These are phyloP conservation scores for Tachina grossa DNA, from an alignment of 2,888 invertebrate genomes.

Conservation along the genomic window DNA sequence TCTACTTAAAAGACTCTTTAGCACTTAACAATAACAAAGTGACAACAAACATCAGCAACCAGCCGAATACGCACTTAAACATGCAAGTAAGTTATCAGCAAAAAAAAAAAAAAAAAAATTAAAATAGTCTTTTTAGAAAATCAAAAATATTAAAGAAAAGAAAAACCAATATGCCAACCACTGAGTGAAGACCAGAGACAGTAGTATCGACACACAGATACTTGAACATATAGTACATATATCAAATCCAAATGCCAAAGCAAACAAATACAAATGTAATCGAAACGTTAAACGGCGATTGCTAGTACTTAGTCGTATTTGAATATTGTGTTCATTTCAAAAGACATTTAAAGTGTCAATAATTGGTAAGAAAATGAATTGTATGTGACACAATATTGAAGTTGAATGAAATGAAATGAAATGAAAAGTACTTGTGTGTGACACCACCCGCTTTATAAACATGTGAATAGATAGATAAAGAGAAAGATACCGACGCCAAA, in stretches of 20 bases:
- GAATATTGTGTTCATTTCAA: slow-evolving; percentile 21
- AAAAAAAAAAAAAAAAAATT: slow-evolving; percentile 20
- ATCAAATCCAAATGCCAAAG: slow-evolving; percentile 25
- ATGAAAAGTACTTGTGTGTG: slow-evolving; percentile 61
- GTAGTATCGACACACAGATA: slow-evolving; percentile 24
- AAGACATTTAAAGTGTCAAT: slow-evolving; percentile 71
- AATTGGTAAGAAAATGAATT: slow-evolving; percentile 70
- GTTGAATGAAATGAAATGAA: slow-evolving; percentile 55
- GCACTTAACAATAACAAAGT: slow-evolving; percentile 56
- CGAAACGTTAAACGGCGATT: slow-evolving; percentile 40
- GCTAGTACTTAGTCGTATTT: slow-evolving; percentile 27
- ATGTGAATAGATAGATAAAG: slow-evolving; percentile 66
- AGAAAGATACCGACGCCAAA: slow-evolving; percentile 67
- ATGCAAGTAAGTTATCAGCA: slow-evolving; percentile 63
- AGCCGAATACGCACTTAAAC: slow-evolving; percentile 48
- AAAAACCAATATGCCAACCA: slow-evolving; percentile 55
- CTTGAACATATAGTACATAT: slow-evolving; percentile 17
- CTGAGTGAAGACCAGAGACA: slow-evolving; percentile 58
- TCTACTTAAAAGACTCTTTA: slow-evolving; percentile 22
- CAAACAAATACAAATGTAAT: slow-evolving; percentile 43
- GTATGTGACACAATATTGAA: slow-evolving; percentile 69
- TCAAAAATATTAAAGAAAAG: slow-evolving; percentile 38
- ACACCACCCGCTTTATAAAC: slow-evolving; percentile 69
- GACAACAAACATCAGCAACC: slow-evolving; percentile 60
- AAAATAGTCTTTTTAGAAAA: slow-evolving; percentile 23